Base-by-base conservation (phyloP, 30 jellyfish, hydroid and myxozoan species). In the Hydractinia symbiolongicarpus region DNA sequence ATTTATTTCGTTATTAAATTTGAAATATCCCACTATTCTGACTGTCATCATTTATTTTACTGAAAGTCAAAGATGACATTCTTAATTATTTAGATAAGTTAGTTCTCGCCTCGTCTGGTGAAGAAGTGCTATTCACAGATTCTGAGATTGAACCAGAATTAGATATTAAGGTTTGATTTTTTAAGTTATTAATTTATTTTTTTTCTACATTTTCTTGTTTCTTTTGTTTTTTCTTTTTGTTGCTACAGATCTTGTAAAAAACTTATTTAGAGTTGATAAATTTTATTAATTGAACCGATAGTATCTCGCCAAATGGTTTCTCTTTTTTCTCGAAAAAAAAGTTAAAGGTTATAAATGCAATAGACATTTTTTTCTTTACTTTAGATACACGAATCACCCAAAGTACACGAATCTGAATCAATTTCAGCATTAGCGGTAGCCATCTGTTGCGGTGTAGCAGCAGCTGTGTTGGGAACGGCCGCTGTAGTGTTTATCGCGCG, bases 21-120 rank as follows among this genome's bases (percentile, higher is more conserved):
- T 30, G 2, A 30, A 30, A 30, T 0, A 30, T 30, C 2, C 44
- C 44, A 30, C 44, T 30, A 0, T 30, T 30, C 44, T 30, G 44
- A 30, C 44, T 30, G 1, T 30, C 44, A 30, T 30, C 44, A 30
- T 30, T 30, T 30, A 30, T 30, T 30, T 30, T 30, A 2, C 44
- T 30, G 1, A 30, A 30, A 30, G 78, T 13, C n/a, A 67, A 67
- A 13, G 50, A 55, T 67, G 49, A 4, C 9, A 15, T 71, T 54
- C 70, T 67, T 40, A 20, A 57, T 70, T 70, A 5, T 73, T 8
- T 71, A 92, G 98, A 92, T 61, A 92, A 87, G 81, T 78, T 87
- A 8, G 95, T 92, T 4, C 40, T 87, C 66, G 98, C 98, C 9
- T 92, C 98, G 11, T 92, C 98, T 5, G 98, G 98, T 5, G 98